These are phyloP conservation scores for Lepidurus couesii DNA, from an alignment of 1,140 invertebrate genomes.

Conservation along the genomic window DNA sequence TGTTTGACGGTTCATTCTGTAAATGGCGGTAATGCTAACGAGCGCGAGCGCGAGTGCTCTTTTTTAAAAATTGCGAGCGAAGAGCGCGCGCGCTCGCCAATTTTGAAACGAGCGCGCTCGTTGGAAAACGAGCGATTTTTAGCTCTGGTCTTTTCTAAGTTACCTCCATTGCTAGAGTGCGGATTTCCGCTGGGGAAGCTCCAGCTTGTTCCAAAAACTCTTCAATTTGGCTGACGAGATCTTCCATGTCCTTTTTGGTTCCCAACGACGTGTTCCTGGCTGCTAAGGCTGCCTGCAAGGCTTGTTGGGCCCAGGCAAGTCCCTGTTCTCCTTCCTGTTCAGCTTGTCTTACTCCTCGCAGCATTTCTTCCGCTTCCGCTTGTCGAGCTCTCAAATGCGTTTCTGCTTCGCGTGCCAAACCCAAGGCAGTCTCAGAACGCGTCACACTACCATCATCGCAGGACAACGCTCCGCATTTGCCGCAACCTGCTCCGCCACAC, in stretches of 20 bases:
- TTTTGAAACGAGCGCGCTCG: no score
- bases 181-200: conserved; percentile 73
- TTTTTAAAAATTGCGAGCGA: no score
- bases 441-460: conserved; percentile 83
- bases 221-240: conserved; percentile 62
- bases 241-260: conserved; percentile 50
- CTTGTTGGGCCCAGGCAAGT: conserved; percentile 53
- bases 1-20: no score
- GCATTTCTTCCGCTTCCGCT: conserved; percentile 62
- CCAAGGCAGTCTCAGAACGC: conserved; percentile 75
- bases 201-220: conserved; percentile 68
- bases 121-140: no score
- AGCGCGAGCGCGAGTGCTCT: no score
- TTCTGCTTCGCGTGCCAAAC: conserved; percentile 76
- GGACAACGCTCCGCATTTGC: conserved; percentile 78
- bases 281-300: conserved; percentile 51
- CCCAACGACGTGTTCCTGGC: conserved; percentile 55
- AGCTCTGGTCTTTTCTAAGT: no score
- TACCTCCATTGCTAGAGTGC: conserved; percentile 68
- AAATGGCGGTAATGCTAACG: no score
- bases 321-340: conserved; percentile 54
- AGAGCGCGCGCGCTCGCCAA: no score
- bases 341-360: conserved; percentile 55
- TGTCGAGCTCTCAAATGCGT: conserved; percentile 71
- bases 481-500: conserved; percentile 88